A percentile compares a stretch with the other conserved stretches of the same genome.
phyloP scores from a whole-genome alignment of 1,140 invertebrate species.

The Papilio polyxenes region DNA sequence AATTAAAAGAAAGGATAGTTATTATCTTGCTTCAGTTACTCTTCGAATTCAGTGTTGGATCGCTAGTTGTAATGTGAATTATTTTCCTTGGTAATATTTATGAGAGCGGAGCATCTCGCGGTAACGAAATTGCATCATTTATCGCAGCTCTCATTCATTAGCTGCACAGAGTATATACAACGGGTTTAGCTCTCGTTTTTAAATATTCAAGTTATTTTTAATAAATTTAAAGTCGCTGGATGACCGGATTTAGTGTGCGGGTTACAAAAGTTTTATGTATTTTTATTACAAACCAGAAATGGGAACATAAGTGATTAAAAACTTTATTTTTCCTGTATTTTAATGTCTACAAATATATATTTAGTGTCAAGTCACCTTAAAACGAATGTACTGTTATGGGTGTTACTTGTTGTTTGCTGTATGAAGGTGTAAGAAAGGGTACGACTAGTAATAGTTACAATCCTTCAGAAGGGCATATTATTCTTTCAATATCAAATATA shows the following conservation, averaged over 20 bases:
- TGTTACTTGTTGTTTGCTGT: too few species aligned
- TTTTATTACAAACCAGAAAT: neutral
- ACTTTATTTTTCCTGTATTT: too few species aligned
- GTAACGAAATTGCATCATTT: constrained; percentile 24
- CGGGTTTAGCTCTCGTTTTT: neutral
- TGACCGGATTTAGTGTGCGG: neutral
- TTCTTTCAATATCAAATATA: neutral
- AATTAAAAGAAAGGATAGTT: too few species aligned
- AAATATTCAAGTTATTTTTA: constrained; percentile 13
- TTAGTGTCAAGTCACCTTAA: too few species aligned
- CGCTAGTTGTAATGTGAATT: neutral
- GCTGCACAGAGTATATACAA: neutral
- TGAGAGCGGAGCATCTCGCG: neutral
- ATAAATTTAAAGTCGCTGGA: neutral
- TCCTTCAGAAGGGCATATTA: too few species aligned
- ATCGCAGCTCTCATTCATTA: neutral
- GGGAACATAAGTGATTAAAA: too few species aligned
- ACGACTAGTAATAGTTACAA: too few species aligned
- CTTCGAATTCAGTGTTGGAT: neutral
- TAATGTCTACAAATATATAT: too few species aligned
- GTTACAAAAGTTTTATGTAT: neutral
- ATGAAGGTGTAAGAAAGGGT: too few species aligned
- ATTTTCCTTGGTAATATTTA: constrained; percentile 15
- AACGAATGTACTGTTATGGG: too few species aligned
- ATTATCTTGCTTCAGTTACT: neutral